Evolutionary conservation across 2,888 invertebrate genomes (phyloP).

Genomic region (Synanthedon vespiformis): DNA sequence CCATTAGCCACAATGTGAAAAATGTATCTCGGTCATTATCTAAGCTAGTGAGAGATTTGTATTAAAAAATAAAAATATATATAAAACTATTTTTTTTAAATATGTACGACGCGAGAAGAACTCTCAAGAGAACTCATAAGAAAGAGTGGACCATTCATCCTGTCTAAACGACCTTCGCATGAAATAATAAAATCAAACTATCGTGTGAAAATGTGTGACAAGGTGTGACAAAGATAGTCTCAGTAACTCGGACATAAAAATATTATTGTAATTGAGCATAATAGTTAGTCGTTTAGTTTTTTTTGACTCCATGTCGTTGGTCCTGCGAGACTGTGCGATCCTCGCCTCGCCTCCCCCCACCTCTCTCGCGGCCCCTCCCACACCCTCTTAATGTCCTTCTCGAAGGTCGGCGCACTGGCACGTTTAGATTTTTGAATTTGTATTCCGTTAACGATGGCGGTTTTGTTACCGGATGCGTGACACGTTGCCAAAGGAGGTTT

Average conservation of each 20-base stretch:
- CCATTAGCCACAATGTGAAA: too few relatives aligned
- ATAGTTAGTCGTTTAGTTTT: constrained; percentile 27
- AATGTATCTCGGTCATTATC: too few relatives aligned
- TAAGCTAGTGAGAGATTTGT: too few relatives aligned
- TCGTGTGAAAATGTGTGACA: constrained; percentile 24
- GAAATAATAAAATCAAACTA: too few relatives aligned
- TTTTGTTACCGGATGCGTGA: constrained; percentile 37
- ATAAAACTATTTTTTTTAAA: too few relatives aligned
- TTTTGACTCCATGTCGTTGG: constrained; percentile 34
- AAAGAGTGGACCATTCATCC: too few relatives aligned
- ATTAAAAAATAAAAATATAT: too few relatives aligned
- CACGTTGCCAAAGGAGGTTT: constrained; percentile 1
- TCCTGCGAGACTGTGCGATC: background rate
- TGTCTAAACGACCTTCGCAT: too few relatives aligned
- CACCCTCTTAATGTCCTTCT: constrained; percentile 22
- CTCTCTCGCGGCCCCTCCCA: constrained; percentile 12
- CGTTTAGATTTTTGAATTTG: constrained; percentile 33
- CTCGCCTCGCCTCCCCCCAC: constrained; percentile 14
- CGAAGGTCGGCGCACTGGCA: constrained; percentile 47
- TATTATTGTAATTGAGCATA: constrained; percentile 22
- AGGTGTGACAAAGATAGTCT: constrained; percentile 39
- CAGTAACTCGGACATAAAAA: constrained; percentile 28
- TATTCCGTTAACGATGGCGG: constrained; percentile 32
- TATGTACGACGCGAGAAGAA: background rate
- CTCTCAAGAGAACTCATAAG: constrained; percentile 18